Conservation (phyloP, 2,113 vertebrate genomes). For the Corydoras sp. region DNA sequence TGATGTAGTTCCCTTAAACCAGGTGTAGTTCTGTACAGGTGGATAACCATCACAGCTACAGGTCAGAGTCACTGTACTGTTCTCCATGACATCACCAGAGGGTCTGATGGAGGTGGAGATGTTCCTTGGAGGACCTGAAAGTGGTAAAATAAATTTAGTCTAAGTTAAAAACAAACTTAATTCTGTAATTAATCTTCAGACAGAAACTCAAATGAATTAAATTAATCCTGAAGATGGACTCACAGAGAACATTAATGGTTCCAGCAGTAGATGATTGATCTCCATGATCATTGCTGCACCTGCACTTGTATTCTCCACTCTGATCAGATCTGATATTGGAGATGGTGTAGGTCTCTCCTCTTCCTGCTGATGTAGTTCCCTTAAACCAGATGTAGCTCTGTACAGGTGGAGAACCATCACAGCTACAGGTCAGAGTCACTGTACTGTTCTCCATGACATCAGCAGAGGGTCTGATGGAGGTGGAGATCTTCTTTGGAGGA, state of each 20-base stretch:
- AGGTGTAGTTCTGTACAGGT: not conserved
- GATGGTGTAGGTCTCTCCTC: too few relatives aligned
- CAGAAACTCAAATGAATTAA: too few relatives aligned
- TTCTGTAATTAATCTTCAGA: too few relatives aligned
- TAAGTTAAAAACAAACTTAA: too few relatives aligned
- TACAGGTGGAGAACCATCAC: constrained; percentile 1
- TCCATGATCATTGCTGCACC: not conserved
- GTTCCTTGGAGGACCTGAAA: not conserved
- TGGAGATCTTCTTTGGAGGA: constrained; percentile 6
- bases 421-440: constrained; percentile 7
- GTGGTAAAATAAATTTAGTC: too few relatives aligned
- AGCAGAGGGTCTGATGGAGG: not conserved
- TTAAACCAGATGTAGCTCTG: not conserved
- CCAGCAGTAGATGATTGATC: not conserved
- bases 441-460: not conserved
- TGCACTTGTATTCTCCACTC: not conserved
- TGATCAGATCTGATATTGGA: not conserved
- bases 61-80: constrained; percentile 6
- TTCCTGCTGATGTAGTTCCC: not conserved
- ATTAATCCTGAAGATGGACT: too few relatives aligned
- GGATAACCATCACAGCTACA: constrained; percentile 10
- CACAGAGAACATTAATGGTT: not conserved
- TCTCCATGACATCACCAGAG: not conserved
- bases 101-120: not conserved
- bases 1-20: not conserved